These are phyloP conservation scores for Dreissena rostriformis DNA, from an alignment of 1,140 invertebrate species.

Conservation along the genomic window DNA sequence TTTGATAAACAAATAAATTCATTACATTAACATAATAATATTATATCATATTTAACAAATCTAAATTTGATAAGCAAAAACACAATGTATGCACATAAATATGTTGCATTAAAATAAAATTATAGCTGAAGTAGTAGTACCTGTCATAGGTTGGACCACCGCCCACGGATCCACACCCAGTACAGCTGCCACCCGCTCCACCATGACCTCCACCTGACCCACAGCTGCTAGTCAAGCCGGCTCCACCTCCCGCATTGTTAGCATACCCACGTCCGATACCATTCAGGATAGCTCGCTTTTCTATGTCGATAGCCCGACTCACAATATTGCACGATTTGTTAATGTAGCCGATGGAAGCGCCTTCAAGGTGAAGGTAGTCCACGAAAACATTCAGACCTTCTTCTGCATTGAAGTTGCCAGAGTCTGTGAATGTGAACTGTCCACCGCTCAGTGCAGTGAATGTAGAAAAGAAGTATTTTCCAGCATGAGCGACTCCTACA, in stretches of 20 bases:
- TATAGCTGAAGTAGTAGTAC: neutral
- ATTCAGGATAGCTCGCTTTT: constrained; percentile 59
- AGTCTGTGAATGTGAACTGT: constrained; percentile 55
- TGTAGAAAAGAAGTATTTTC: constrained; percentile 59
- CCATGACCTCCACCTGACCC: constrained; percentile 66
- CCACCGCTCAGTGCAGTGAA: constrained; percentile 64
- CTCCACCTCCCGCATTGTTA: constrained; percentile 58
- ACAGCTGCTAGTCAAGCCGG: constrained; percentile 43
- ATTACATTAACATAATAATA: too few species aligned
- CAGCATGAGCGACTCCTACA: constrained; percentile 20
- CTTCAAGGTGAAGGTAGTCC: constrained; percentile 60
- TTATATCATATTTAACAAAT: too few species aligned
- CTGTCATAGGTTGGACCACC: constrained; percentile 45
- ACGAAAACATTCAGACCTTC: constrained; percentile 48
- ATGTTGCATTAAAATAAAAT: too few species aligned
- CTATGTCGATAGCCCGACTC: constrained; percentile 58
- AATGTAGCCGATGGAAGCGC: constrained; percentile 25
- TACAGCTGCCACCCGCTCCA: constrained; percentile 56
- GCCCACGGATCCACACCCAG: constrained; percentile 25
- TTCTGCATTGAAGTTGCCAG: constrained; percentile 37
- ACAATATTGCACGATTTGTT: constrained; percentile 38
- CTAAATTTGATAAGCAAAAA: too few species aligned
- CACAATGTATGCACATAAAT: too few species aligned
- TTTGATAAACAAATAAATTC: too few species aligned
- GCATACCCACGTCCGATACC: constrained; percentile 63